Evolutionary conservation across 2,888 invertebrate species (phyloP).

Genomic region (Chymomyza caudatula): DNA sequence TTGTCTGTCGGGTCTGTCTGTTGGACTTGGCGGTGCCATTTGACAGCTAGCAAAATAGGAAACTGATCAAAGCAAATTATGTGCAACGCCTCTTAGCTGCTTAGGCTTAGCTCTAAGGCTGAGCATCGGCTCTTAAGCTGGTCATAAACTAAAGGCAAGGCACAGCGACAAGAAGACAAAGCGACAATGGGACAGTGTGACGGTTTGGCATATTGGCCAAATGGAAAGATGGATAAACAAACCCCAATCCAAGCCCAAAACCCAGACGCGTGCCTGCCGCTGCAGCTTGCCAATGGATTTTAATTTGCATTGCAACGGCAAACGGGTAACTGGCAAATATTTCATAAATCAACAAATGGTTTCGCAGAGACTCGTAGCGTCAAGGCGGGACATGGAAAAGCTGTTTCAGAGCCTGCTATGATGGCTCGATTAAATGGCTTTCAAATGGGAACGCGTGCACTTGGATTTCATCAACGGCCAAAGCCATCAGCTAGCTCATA

Average conservation of each 20-base stretch:
- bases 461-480: constrained; percentile 62
- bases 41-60: constrained; percentile 68
- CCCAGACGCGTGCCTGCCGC: constrained; percentile 30
- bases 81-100: constrained; percentile 72
- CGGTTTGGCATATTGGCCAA: neutral
- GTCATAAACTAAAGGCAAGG: constrained; percentile 8
- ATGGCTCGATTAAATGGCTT: constrained; percentile 71
- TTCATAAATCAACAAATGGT: constrained; percentile 68
- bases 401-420: constrained; percentile 31
- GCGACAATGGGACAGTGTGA: neutral
- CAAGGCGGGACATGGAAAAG: neutral
- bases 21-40: constrained; percentile 23
- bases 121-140: constrained; percentile 10
- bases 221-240: constrained; percentile 13
- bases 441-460: constrained; percentile 56
- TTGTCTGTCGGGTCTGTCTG: neutral
- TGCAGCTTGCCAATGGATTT: constrained; percentile 55
- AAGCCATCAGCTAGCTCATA: constrained; percentile 52
- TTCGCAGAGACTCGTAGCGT: neutral
- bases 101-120: constrained; percentile 19
- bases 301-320: constrained; percentile 47
- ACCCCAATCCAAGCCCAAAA: constrained; percentile 4
- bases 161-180: neutral
- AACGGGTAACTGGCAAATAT: constrained; percentile 47
- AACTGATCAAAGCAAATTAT: constrained; percentile 72